Evolutionary conservation across 2,113 vertebrate species (phyloP).

Genomic region (Sterna hirundo): DNA sequence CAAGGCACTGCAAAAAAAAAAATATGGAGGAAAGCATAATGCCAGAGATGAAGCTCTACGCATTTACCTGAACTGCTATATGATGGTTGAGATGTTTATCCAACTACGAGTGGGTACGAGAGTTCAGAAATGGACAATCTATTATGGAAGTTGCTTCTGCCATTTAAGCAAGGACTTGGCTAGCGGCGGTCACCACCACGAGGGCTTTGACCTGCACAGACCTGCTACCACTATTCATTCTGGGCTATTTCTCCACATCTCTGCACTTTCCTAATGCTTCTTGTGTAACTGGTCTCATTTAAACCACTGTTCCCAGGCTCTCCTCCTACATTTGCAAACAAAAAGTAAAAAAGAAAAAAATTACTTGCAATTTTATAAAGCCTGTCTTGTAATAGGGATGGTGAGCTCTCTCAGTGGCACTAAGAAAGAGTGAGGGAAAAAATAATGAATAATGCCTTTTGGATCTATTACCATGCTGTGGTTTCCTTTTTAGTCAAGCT

Average conservation of each 20-base stretch:
- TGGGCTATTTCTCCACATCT: background rate
- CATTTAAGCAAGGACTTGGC: background rate
- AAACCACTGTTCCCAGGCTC: background rate
- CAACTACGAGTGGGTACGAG: background rate
- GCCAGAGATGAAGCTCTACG: background rate
- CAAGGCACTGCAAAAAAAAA: background rate
- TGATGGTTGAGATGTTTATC: background rate
- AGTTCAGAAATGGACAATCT: background rate
- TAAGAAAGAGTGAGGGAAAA: background rate
- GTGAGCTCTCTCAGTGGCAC: background rate
- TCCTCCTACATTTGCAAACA: background rate
- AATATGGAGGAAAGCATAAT: background rate
- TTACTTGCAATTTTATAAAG: background rate
- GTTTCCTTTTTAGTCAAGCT: background rate
- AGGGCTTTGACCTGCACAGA: background rate
- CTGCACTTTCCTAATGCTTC: background rate
- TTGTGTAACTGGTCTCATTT: background rate
- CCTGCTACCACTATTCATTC: background rate
- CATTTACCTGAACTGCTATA: background rate
- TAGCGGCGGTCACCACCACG: background rate
- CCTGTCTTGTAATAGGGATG: background rate
- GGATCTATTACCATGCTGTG: background rate
- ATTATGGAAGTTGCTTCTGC: background rate
- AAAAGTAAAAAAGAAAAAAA: background rate
- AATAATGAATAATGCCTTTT: background rate